Evolutionary conservation across 2,797 vertebrate species (phyloP).

Genomic region (Fundulus diaphanus): DNA sequence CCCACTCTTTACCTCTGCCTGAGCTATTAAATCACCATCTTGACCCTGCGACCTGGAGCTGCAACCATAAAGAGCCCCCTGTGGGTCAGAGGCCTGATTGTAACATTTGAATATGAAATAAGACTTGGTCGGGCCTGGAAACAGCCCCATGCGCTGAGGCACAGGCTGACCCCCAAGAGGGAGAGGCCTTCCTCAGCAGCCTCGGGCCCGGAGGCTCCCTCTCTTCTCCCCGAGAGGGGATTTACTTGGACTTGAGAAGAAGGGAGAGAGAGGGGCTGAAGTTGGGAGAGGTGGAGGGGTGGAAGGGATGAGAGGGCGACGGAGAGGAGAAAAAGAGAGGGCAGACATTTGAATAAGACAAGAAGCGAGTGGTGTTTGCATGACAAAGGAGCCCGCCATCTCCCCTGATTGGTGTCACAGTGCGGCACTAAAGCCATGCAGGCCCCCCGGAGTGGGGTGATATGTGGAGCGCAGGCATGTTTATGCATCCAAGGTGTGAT

Average conservation of each 20-base stretch:
- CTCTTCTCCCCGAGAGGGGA: slow-evolving; percentile 68
- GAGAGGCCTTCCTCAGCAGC: slow-evolving; percentile 74
- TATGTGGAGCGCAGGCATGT: slow-evolving; percentile 82
- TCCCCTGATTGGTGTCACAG: slow-evolving; percentile 88
- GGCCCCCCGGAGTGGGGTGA: slow-evolving; percentile 77
- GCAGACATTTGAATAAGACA: slow-evolving; percentile 87
- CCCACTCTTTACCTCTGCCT: slow-evolving; percentile 76
- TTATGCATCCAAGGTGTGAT: slow-evolving; percentile 87
- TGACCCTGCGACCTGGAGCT: slow-evolving; percentile 83
- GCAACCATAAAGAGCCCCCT: slow-evolving; percentile 83
- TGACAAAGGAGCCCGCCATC: slow-evolving; percentile 85
- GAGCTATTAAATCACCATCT: slow-evolving; percentile 86
- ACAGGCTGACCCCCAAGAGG: slow-evolving; percentile 81
- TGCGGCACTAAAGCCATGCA: slow-evolving; percentile 81
- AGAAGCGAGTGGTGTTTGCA: slow-evolving; percentile 85
- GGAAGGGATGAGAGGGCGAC: slow-evolving; percentile 67
- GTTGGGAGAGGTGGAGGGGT: slow-evolving; percentile 39
- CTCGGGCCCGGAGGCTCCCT: slow-evolving; percentile 62
- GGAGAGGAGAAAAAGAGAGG: slow-evolving; percentile 76
- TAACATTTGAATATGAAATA: slow-evolving; percentile 89
- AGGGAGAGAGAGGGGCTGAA: slow-evolving; percentile 60
- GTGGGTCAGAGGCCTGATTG: slow-evolving; percentile 84
- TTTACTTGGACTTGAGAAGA: slow-evolving; percentile 84
- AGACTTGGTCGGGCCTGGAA: slow-evolving; percentile 81
- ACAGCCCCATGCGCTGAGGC: slow-evolving; percentile 79